Evolutionary conservation across 2,888 invertebrate species (phyloP).

Genomic region (Andrena trimmerana): DNA sequence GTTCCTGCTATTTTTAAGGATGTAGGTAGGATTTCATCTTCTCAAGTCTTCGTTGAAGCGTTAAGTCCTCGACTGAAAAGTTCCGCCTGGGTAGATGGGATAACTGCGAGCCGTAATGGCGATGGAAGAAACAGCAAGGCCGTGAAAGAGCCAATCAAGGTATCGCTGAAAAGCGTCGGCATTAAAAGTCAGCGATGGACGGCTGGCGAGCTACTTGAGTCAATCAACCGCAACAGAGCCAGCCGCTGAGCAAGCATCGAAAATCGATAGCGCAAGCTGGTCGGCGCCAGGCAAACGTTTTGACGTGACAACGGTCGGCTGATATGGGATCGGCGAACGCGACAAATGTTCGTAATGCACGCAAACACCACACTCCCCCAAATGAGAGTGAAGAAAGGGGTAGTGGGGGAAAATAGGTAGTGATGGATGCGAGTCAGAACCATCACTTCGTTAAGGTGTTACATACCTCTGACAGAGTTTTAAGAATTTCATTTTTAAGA

Average conservation of each 20-base stretch:
- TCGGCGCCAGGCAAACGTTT: conserved; percentile 68
- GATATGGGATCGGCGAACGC: conserved; percentile 67
- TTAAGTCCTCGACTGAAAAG: neutral
- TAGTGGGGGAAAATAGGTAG: neutral
- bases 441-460: too few species aligned
- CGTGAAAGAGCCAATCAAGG: conserved; percentile 33
- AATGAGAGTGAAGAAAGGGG: neutral
- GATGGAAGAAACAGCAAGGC: neutral
- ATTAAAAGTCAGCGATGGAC: conserved; percentile 60
- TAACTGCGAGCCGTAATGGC: neutral
- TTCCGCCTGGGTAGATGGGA: neutral
- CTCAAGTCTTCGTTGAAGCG: neutral
- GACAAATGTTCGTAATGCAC: conserved; percentile 72
- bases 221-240: conserved; percentile 64
- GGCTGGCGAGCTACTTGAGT: conserved; percentile 61
- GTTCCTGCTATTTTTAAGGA: too few species aligned
- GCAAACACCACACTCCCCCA: conserved; percentile 31
- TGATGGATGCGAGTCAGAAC: neutral
- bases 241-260: conserved; percentile 72
- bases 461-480: too few species aligned
- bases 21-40: too few species aligned
- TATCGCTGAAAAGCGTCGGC: conserved; percentile 30
- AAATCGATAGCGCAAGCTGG: conserved; percentile 79
- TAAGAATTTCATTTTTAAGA: too few species aligned
- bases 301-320: conserved; percentile 64